A percentile compares a stretch with the other conserved stretches of the same genome.
Conservation (phyloP, 1,140 invertebrate species). For the Heliconius hewitsoni region DNA sequence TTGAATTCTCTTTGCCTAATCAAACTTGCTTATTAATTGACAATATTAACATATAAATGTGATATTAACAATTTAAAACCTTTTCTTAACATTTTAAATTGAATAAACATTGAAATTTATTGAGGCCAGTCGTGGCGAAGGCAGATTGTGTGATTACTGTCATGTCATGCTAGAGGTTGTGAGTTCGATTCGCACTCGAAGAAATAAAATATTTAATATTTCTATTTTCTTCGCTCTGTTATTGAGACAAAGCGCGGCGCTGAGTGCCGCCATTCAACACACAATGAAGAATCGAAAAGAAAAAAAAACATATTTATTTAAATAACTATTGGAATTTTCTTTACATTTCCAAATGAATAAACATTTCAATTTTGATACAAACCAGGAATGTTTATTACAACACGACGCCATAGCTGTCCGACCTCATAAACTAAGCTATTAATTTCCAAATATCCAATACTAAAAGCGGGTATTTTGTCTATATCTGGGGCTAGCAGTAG, state of each 20-base stretch:
- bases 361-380: background rate
- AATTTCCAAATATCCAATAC: slow-evolving; percentile 6
- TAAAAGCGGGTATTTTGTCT: slow-evolving; percentile 1
- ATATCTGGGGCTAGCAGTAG: background rate
- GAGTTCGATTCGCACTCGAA: too few relatives aligned
- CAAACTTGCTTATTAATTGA: background rate
- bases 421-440: slow-evolving; percentile 1
- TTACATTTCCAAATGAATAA: background rate
- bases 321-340: background rate
- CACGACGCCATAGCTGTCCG: background rate
- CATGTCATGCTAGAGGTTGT: too few relatives aligned
- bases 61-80: background rate
- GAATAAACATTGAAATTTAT: background rate
- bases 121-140: too few relatives aligned
- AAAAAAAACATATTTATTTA: background rate
- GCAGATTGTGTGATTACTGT: too few relatives aligned
- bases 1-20: background rate
- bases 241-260: too few relatives aligned
- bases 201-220: too few relatives aligned
- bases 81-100: background rate
- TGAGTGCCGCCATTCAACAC: too few relatives aligned
- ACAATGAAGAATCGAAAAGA: too few relatives aligned
- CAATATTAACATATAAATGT: background rate
- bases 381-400: background rate
- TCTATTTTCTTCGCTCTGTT: too few relatives aligned